These are phyloP conservation scores for Tretioscincus oriximinensis DNA, from an alignment of 2,113 vertebrate genomes.

Conservation along the genomic window DNA sequence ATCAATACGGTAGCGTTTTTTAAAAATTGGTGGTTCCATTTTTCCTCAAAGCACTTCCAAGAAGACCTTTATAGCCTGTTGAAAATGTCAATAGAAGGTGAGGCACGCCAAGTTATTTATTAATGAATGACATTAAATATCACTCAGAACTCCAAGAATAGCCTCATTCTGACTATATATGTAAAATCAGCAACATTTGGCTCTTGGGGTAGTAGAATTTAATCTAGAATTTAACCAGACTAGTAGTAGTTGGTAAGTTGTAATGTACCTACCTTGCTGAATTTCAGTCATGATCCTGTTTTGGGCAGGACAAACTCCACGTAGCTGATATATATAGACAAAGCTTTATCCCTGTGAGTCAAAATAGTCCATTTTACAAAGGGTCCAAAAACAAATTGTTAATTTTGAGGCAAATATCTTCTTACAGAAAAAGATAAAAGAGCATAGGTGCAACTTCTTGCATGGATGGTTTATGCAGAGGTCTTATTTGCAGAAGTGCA, in stretches of 20 bases:
- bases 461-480: too few species aligned
- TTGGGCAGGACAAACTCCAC: background rate
- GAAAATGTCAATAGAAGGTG: constrained; percentile 25
- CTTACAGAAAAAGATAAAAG: too few species aligned
- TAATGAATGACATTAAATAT: background rate
- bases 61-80: background rate
- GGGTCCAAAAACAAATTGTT: too few species aligned
- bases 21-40: fast-evolving
- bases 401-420: too few species aligned
- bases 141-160: background rate
- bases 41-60: background rate
- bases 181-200: background rate
- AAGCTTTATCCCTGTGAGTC: background rate
- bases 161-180: background rate
- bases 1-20: background rate
- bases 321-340: background rate
- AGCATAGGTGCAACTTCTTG: too few species aligned
- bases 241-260: background rate
- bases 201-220: background rate
- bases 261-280: background rate
- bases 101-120: background rate
- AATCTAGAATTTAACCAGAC: background rate
- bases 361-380: background rate
- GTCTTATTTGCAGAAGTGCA: too few species aligned
- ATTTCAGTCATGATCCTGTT: background rate